These are phyloP conservation scores for Drosophila infuscata DNA, from an alignment of 2,888 invertebrate genomes.

Conservation along the genomic window DNA sequence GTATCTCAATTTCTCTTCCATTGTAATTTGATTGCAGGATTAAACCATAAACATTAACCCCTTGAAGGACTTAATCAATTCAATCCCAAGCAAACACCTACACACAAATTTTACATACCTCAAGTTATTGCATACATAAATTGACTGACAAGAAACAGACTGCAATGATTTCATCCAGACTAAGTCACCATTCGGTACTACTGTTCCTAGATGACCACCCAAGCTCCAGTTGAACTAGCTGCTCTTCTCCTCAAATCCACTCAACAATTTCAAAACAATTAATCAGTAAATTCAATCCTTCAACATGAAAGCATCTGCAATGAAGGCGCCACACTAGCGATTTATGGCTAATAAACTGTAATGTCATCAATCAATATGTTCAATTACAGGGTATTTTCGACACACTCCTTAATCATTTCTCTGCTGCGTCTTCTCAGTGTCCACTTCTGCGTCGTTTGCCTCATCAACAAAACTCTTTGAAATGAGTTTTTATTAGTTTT, in stretches of 20 bases:
- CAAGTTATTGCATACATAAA: neutral
- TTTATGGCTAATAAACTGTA: neutral
- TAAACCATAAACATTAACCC: neutral
- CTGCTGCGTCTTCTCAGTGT: conserved; percentile 1
- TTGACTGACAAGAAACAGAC: neutral
- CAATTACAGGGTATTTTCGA: neutral
- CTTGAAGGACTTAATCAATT: neutral
- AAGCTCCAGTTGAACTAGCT: too few species aligned
- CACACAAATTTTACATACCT: too few species aligned
- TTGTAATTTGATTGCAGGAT: neutral
- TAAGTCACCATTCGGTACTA: neutral
- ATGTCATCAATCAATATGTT: neutral
- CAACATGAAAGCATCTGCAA: neutral
- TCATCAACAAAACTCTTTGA: conserved; percentile 74
- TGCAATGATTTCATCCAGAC: neutral
- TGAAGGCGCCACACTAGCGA: neutral
- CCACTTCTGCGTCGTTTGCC: conserved; percentile 31
- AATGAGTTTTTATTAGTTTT: conserved; percentile 79
- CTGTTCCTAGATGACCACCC: neutral
- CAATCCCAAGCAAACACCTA: neutral
- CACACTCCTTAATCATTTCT: too few species aligned
- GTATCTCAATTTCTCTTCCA: neutral
- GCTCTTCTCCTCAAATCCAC: neutral
- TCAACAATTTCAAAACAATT: neutral
- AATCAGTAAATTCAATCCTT: neutral